Base-by-base conservation (phyloP, 2,888 invertebrate species). In the Eilema griseolum region DNA sequence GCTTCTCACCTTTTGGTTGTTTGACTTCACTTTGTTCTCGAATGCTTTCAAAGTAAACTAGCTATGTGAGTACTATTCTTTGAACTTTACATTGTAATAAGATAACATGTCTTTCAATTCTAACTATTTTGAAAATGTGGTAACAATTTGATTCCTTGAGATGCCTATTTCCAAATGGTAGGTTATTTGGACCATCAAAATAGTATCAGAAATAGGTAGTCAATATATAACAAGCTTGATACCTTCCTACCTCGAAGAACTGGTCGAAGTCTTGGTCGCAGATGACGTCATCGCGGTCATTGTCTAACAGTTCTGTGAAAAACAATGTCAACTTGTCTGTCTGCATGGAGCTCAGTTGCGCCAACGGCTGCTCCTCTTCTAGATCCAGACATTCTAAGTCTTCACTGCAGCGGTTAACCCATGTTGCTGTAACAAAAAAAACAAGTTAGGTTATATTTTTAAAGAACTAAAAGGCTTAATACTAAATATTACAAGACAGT, bases 381-480 rank as follows among this genome's bases (percentile, higher is more conserved):
- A 96, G 91, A 64, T 96, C 96, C 41, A 96, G 90, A 77, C 95
- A 95, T 76, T 95, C 95, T 72, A 96, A 94, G 83, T 97, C 97
- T 83, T 96, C 96, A 88, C 97, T 97, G 86, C 96, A 97, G 67
- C 97, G 95, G 90, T 97, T 97, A 73, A 97, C 97, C 97, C 97
- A 97, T 68, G 97, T 97, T 28, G 97, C 97, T 97, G 89, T 69
- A 83, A 84, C 76, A 65, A 69, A 12, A 23, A 75, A 75, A 72
- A 70, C 56, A 33, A 26, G 26, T n/a, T 52, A 52, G n/a, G 10
- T 52, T 1, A 5, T 46, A 46, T 46, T 46, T 20, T 46, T 46
- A 46, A n/a, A n/a, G 1, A 2, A 52, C 52, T n/a, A 52, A 52
- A 41, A 41, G 20, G 0, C 20, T 16, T 41, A 16, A 41, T 16